Evolutionary conservation across 2,888 invertebrate genomes (phyloP), one percentile per base, ranked within the genome.

Genomic region (Malacosoma neustria): DNA sequence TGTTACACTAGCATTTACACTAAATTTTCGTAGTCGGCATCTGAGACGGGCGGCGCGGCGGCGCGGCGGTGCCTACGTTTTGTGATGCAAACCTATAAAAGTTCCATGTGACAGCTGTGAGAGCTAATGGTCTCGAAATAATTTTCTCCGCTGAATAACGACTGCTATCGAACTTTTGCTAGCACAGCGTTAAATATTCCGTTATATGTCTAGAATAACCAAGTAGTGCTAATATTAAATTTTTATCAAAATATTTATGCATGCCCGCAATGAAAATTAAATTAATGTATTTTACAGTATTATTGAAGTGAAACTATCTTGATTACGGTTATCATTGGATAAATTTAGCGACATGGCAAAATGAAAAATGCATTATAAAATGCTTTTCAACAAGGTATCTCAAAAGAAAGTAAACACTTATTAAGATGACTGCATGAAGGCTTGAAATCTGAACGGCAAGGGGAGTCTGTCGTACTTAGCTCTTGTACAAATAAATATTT

Each of bases 111-210:
- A 60, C 71, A 71, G 65, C 68, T 73, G 73, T 48, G 62, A 51
- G 61, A 56, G 66, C 66, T 73, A 74, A 74, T 74, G 74, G 67
- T 45, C 56, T 58, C 45, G 69, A 72, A 66, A 66, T 74, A 72
- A 72, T 74, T 68, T 63, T 62, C 61, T 57, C 56, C 50, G 44
- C 51, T 57, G 61, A 61, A 63, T 61, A 59, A 60, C 56, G 59
- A 63, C 61, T 60, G 54, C 56, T 61, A 67, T 69, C 57, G 62
- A 64, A 68, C 58, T 61, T 60, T 54, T 53, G 54, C 45, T 46
- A 46, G 49, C 39, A 48, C 47, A 46, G 46, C 40, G 56, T 54
- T 57, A 65, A 72, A 72, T 74, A 71, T 71, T 60, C 68, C 69
- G 61, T 57, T 57, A 58, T 52, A 41, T 41, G 34, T 40, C 51